Evolutionary conservation across 2,888 invertebrate species (phyloP).

Genomic region (Caradrina kadenii): DNA sequence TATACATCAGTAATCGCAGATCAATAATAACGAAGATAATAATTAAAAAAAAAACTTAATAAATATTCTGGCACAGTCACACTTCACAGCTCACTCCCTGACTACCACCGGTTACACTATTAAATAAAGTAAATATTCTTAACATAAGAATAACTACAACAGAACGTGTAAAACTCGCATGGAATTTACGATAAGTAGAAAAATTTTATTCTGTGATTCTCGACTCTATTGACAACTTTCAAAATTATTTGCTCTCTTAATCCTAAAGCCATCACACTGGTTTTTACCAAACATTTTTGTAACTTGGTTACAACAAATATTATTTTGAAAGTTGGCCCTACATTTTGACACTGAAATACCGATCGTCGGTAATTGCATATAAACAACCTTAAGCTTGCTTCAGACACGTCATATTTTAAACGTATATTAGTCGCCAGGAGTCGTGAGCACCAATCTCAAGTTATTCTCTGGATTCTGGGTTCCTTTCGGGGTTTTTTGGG

Average conservation of each 20-base stretch:
- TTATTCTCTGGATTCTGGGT: too few species aligned
- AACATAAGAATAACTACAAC: slow-evolving; percentile 89
- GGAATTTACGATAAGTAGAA: slow-evolving; percentile 70
- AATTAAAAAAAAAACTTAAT: slow-evolving; percentile 68
- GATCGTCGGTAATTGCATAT: slow-evolving; percentile 38
- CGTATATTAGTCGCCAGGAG: too few species aligned
- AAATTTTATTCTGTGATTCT: slow-evolving; percentile 46
- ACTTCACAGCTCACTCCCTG: slow-evolving; percentile 71
- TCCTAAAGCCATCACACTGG: slow-evolving; percentile 51
- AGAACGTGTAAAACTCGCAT: slow-evolving; percentile 70
- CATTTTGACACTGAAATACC: slow-evolving; percentile 43
- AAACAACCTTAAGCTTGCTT: slow-evolving; percentile 63
- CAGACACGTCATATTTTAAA: slow-evolving; percentile 41
- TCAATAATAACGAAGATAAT: slow-evolving; percentile 78
- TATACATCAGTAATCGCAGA: slow-evolving; percentile 77
- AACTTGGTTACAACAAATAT: slow-evolving; percentile 52
- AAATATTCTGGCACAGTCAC: slow-evolving; percentile 84
- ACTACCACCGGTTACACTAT: slow-evolving; percentile 76
- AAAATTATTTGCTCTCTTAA: slow-evolving; percentile 41
- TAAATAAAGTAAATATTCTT: slow-evolving; percentile 85
- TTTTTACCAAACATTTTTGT: slow-evolving; percentile 43
- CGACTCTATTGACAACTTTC: slow-evolving; percentile 48
- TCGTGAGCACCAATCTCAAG: too few species aligned
- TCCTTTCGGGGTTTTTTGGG: too few species aligned
- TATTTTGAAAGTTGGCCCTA: slow-evolving; percentile 51